A percentile compares a stretch with the other conserved stretches of the same genome.
Evolutionary conservation across 2,888 invertebrate species (phyloP).

Genomic region (Papilio gigon): DNA sequence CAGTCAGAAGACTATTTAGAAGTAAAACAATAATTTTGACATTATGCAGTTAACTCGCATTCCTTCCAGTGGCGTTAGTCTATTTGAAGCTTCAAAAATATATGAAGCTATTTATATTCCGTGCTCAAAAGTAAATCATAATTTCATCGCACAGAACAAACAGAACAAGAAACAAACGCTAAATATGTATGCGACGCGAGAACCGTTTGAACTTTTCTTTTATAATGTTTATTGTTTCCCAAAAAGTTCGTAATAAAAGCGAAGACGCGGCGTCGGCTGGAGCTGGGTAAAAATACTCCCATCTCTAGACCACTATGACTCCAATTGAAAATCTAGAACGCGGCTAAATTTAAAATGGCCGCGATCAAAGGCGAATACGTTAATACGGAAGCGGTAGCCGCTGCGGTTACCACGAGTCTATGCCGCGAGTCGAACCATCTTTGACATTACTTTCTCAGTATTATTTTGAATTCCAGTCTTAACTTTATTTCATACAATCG

Average conservation of each 20-base stretch:
- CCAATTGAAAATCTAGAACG: conserved; percentile 50
- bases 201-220: conserved; percentile 33
- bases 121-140: conserved; percentile 5
- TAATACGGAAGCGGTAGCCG: conserved; percentile 59
- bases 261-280: conserved; percentile 38
- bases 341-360: conserved; percentile 51
- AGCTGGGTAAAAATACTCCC: conserved; percentile 45
- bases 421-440: conserved; percentile 4
- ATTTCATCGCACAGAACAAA: conserved; percentile 16
- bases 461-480: background rate
- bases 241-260: conserved; percentile 34
- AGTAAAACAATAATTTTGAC: background rate
- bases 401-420: conserved; percentile 43
- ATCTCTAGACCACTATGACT: conserved; percentile 42
- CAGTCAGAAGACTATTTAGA: background rate
- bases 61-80: background rate
- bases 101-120: conserved; percentile 8
- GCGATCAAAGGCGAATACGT: conserved; percentile 64
- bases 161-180: conserved; percentile 12
- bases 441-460: background rate
- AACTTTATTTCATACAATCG: background rate
- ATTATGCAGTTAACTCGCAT: background rate
- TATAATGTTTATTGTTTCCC: conserved; percentile 33
- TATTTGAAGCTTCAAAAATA: background rate
- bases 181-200: conserved; percentile 14